Evolutionary conservation across 2,113 vertebrate species (phyloP).

Genomic region (Phrynosoma blainvillii): DNA sequence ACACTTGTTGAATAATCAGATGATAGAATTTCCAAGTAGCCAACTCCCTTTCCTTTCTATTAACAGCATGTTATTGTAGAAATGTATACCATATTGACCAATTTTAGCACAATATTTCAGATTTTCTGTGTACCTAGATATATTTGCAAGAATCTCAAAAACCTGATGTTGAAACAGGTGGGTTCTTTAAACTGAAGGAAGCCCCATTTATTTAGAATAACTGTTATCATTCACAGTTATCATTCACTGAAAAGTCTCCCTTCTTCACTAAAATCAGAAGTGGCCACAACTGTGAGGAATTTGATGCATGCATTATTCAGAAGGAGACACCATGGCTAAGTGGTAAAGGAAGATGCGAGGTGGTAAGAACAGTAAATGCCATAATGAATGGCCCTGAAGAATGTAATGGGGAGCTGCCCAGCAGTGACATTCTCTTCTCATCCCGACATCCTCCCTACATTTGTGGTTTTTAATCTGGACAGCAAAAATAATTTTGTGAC

Average conservation of each 20-base stretch:
- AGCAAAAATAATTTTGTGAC: neutral
- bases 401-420: neutral
- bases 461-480: neutral
- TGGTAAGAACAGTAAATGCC: neutral
- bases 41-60: neutral
- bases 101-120: neutral
- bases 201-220: neutral
- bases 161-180: neutral
- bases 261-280: neutral
- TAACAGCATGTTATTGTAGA: neutral
- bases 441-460: no score
- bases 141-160: neutral
- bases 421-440: neutral
- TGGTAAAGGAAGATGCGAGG: neutral
- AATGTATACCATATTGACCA: neutral
- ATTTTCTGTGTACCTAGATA: neutral
- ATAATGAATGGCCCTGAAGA: neutral
- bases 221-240: no score
- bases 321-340: neutral
- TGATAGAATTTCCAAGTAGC: neutral
- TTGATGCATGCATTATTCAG: neutral
- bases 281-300: neutral
- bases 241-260: neutral
- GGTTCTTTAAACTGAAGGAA: neutral
- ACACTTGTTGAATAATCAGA: neutral